Evolutionary conservation across 2,888 invertebrate genomes (phyloP), one percentile per base, ranked within the genome.

Genomic region (Zootermopsis nevadensis): DNA sequence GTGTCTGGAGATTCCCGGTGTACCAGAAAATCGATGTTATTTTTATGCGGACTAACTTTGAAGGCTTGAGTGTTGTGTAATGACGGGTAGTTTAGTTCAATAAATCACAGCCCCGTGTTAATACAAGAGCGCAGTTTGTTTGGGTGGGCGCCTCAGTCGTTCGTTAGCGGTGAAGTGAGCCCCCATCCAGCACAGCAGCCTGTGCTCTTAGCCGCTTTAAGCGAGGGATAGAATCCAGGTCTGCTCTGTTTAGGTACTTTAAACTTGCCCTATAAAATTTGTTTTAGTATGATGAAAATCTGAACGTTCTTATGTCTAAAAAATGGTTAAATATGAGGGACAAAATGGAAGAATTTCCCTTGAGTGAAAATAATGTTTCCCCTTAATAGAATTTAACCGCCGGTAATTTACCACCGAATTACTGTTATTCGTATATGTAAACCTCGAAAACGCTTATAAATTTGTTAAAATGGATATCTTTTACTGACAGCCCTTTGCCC

Each of bases 101-200:
- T 60, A 60, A 60, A 60, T 60, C 60, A 60, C 60, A 60, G 27
- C 3, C 48, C 6, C 3, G 60, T 27, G n/a, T 27, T 27, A 60
- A 60, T 60, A 60, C 60, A 60, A 60, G 27, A n/a, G 60, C 27
- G 60, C 60, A 60, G n/a, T 60, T 60, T 60, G 60, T 60, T 60
- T 27, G 12, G 60, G 27, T 27, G 27, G 60, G n/a, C 60, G 60
- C 60, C 60, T 27, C n/a, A 12, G 8, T 60, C 15, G 60, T 60
- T 60, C 27, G 27, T 60, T n/a, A 60, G 60, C 60, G 8, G 60
- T 27, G 7, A 60, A 60, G 60, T n/a, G n/a, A n/a, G 27, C 60
- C n/a, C 8, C 60, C 60, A 27, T 27, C 0, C 27, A n/a, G n/a
- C 19, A 0, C 27, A 27, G 15, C 60, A 7, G n/a, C 22, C n/a